Base-by-base conservation (phyloP, 92 coral and sea anemone species). In the Meandrina meandrites region DNA sequence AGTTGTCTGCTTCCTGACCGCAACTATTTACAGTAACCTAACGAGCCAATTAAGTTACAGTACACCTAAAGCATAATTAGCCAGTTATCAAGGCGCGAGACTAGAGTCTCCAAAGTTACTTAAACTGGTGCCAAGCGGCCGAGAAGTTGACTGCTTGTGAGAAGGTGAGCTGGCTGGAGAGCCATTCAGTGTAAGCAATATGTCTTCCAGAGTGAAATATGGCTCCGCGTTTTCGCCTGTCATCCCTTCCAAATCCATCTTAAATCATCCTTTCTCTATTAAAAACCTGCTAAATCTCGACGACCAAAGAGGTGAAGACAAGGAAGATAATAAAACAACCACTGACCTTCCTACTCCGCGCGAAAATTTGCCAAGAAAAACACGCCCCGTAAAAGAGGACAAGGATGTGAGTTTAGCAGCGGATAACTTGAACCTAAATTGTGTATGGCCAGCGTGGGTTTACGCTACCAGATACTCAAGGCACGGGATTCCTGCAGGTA, bases 401-500 rank as follows among this genome's bases (percentile, higher is more conserved):
- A 77, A 48, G 34, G 70, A 56, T 13, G 21, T 32, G 54, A 58
- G 70, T 54, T 32, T 30, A 51, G 48, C 83, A 15, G 14, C 70
- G 17, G 50, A 42, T 13, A 71, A 79, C 58, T 17, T 86, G 58
- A 71, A 77, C 34, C 31, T 86, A 27, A 79, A 86, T 53, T 54
- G 69, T 40, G 14, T 27, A 40, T 86, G 89, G 73, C 95, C 95
- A 4, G 89, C 93, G n/a, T 92, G 95, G 95, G 90, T 92, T 47
- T 92, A 92, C 70, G 95, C 93, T 18, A 92, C 95, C 21, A 90
- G 95, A 35, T 92, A 84, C 62, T 92, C 93, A 47, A 87, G 95
- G 53, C 93, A 92, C 42, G 93, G 95, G 9, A 87, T 92, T 88
- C 95, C 95, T 76, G 89, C 87, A 35, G 95, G 95, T 92, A 77